These are phyloP conservation scores for Xylocopa sonorina DNA, from an alignment of 1,140 invertebrate genomes.

Conservation along the genomic window DNA sequence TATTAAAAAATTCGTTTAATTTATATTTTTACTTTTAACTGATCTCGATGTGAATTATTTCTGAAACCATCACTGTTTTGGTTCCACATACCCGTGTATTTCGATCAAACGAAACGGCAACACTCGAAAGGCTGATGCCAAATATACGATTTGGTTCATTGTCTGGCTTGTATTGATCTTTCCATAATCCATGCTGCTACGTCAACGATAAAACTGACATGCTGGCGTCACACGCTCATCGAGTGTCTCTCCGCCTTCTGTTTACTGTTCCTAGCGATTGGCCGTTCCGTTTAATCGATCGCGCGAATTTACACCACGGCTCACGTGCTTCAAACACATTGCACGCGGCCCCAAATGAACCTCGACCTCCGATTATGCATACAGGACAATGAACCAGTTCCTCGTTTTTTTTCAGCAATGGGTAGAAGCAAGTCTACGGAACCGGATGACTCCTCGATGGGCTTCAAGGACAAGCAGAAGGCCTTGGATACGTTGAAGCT, in stretches of 20 bases:
- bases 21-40: too few relatives aligned
- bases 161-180: slow-evolving; percentile 42
- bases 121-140: background rate
- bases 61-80: background rate
- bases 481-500: slow-evolving; percentile 74
- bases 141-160: slow-evolving; percentile 17
- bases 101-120: background rate
- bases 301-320: background rate
- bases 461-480: slow-evolving; percentile 79
- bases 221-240: slow-evolving; percentile 25
- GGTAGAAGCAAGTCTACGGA: slow-evolving; percentile 48
- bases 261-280: slow-evolving; percentile 15
- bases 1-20: background rate
- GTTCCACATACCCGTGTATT: too few relatives aligned
- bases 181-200: slow-evolving; percentile 24
- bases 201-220: slow-evolving; percentile 56
- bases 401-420: slow-evolving; percentile 46
- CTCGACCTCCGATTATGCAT: too few relatives aligned
- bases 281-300: background rate
- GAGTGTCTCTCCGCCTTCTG: slow-evolving; percentile 15
- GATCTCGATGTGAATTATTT: background rate
- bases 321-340: background rate
- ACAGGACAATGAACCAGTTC: background rate
- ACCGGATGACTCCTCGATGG: slow-evolving; percentile 59
- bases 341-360: background rate